Percentiles rank a stretch among this genome's conserved stretches.
Evolutionary conservation across 1,140 invertebrate genomes (phyloP).

Genomic region (Drosophila setifemur): DNA sequence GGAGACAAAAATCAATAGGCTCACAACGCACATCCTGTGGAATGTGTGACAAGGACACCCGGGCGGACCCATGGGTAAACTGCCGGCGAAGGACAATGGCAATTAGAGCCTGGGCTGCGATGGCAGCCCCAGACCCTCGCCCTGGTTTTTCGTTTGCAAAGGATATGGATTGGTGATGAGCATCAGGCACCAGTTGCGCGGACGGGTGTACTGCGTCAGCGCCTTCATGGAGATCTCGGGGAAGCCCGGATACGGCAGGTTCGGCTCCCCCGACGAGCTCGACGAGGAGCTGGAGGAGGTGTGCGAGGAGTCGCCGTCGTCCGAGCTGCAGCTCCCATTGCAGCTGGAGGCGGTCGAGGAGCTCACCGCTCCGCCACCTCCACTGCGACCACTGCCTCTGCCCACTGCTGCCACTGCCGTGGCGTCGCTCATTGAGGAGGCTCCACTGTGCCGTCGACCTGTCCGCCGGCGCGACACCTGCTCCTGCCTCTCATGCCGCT

Average conservation of each 20-base stretch:
- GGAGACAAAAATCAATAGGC: constrained; percentile 62
- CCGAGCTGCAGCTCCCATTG: constrained; percentile 83
- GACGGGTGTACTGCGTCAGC: constrained; percentile 92
- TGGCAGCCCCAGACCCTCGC: neutral
- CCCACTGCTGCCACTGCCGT: neutral
- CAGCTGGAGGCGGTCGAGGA: constrained; percentile 71
- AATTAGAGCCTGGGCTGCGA: constrained; percentile 43
- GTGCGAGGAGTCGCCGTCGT: constrained; percentile 84
- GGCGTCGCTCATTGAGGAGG: constrained; percentile 52
- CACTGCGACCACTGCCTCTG: neutral
- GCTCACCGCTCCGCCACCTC: constrained; percentile 32
- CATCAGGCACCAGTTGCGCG: constrained; percentile 95
- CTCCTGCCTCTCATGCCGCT: neutral
- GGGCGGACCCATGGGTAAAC: constrained; percentile 18
- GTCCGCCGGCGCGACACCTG: constrained; percentile 35
- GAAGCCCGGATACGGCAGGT: constrained; percentile 94
- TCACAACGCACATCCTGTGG: constrained; percentile 41
- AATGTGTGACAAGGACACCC: constrained; percentile 57
- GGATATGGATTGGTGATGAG: constrained; percentile 99
- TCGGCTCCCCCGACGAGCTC: constrained; percentile 85
- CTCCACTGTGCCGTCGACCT: constrained; percentile 54
- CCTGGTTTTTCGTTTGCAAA: constrained; percentile 85
- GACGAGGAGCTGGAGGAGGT: constrained; percentile 78
- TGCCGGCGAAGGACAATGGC: constrained; percentile 41
- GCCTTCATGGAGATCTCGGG: constrained; percentile 91